These are phyloP conservation scores for Sebastes iracundus DNA, from an alignment of 2,797 vertebrate genomes.

Conservation along the genomic window DNA sequence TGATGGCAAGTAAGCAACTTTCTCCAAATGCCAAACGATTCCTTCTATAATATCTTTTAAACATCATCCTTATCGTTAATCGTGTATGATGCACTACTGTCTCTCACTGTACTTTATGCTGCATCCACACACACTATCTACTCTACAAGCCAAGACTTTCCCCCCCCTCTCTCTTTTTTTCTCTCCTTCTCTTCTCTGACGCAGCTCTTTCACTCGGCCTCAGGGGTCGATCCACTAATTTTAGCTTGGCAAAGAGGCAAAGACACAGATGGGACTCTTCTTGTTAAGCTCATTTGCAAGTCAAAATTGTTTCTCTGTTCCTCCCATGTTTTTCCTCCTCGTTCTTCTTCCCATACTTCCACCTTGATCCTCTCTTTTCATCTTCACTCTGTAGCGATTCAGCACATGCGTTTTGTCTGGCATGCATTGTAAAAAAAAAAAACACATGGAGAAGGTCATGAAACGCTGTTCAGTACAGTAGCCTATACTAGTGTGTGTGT, in stretches of 20 bases:
- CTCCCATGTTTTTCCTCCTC: constrained; percentile 17
- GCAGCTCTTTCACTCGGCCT: constrained; percentile 69
- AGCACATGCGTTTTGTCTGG: not conserved
- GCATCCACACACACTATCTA: not conserved
- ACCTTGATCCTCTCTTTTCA: constrained; percentile 5
- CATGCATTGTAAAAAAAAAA: too few relatives aligned
- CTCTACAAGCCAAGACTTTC: constrained; percentile 14
- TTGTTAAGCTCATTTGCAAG: constrained; percentile 72
- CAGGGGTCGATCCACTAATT: constrained; percentile 66
- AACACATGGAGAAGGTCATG: not conserved
- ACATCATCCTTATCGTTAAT: not conserved
- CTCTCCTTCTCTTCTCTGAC: constrained; percentile 58
- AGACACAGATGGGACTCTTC: constrained; percentile 74
- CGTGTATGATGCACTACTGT: not conserved
- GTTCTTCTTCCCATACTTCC: not conserved
- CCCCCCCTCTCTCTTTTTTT: not conserved
- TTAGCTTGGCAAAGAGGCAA: constrained; percentile 62
- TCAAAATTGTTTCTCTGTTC: constrained; percentile 49
- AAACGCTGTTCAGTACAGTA: not conserved
- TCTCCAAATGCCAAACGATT: not conserved
- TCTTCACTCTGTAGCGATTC: not conserved
- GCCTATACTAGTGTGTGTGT: not conserved
- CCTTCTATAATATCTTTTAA: not conserved
- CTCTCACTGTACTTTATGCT: not conserved
- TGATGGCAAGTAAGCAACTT: not conserved